Conservation (phyloP, 1,140 invertebrate species). For the Sminthurinus signatus region DNA sequence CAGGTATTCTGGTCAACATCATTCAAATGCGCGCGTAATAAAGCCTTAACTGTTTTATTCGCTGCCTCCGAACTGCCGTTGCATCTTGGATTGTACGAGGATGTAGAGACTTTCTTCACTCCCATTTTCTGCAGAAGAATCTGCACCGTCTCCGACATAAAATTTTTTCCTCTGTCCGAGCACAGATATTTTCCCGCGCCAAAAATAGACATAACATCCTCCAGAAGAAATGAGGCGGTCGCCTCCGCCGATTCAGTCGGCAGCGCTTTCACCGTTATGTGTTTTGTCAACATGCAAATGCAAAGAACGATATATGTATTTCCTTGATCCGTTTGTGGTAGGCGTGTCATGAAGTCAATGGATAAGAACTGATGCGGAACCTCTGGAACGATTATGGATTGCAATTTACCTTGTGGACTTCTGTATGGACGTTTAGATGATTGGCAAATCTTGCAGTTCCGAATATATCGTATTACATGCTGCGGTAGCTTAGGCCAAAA, state of each 20-base stretch:
- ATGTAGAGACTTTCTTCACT: too few species aligned
- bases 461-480: constrained; percentile 9
- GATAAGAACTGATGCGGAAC: constrained; percentile 32
- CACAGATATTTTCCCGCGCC: too few species aligned
- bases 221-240: constrained; percentile 40
- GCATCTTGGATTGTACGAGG: too few species aligned
- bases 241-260: constrained; percentile 41
- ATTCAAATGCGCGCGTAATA: too few species aligned
- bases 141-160: too few species aligned
- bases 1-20: too few species aligned
- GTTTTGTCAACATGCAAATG: constrained; percentile 46
- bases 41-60: too few species aligned
- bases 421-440: not conserved
- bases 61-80: too few species aligned
- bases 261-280: constrained; percentile 34
- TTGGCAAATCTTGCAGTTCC: constrained; percentile 6
- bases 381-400: not conserved
- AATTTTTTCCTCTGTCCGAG: too few species aligned
- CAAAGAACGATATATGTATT: constrained; percentile 45
- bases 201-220: constrained; percentile 17
- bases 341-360: constrained; percentile 47
- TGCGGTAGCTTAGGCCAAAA: constrained; percentile 9
- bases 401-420: constrained; percentile 4
- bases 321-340: constrained; percentile 44
- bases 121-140: too few species aligned